Base-by-base conservation (phyloP, 2,113 vertebrate genomes). In the Rhineura floridana region DNA sequence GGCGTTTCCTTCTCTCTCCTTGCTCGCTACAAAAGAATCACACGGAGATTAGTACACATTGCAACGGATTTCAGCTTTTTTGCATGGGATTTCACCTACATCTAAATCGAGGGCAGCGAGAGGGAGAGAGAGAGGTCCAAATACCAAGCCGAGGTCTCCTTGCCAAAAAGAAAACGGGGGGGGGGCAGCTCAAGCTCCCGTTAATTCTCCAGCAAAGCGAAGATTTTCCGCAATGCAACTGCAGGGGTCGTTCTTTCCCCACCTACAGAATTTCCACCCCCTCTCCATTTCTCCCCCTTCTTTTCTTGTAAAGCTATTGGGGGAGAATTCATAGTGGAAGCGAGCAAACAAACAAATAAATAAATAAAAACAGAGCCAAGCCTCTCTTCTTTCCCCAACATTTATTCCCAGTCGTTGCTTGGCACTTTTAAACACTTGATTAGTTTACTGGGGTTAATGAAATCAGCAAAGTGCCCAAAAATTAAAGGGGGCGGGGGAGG, bases 241-340 rank as follows among this genome's bases (percentile, higher is more conserved):
- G 93, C 92, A 96, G 96, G 95, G 95, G 95, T 95, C 95, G 94
- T 90, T 79, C 88, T 91, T 89, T 73, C 88, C 92, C 87, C 89
- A 78, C 86, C 46, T 86, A 92, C 50, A 2, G 81, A 70, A 76
- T n/a, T 36, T 78, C 33, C 67, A 48, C n/a, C 12, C 33, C 7
- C 79, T 30, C 86, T 19, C 75, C 13, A 39, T 59, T 65, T 23
- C 33, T 75, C 42, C 42, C 42, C 86, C 83, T 79, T n/a, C 28
- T n/a, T 50, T 69, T 48, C 9, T 44, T 46, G 25, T n/a, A 8
- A 28, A 28, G 52, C 62, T 48, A 44, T 19, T 7, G 75, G 42
- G n/a, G 39, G 83, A 62, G 76, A 80, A 79, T 23, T n/a, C 59
- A 11, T 21, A 36, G 44, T 33, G 69, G 42, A 67, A 42, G 50